A percentile compares a stretch with the other conserved stretches of the same genome.
Conservation (phyloP, 2,113 vertebrate species). For the Oncorhynchus clarkii region DNA sequence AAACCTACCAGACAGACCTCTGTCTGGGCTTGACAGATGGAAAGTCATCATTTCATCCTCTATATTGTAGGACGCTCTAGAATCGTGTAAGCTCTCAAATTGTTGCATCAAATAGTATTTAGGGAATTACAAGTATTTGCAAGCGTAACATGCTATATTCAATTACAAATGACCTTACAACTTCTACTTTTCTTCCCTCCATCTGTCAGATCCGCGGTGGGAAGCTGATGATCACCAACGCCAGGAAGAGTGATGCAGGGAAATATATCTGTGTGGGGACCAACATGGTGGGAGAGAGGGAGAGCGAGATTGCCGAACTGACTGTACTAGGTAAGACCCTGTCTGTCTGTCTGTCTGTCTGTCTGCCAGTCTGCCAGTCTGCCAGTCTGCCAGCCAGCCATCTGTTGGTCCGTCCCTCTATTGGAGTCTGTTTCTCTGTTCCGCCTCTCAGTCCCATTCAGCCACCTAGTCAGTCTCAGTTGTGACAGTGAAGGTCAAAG, state of each 20-base stretch:
- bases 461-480: constrained; percentile 25
- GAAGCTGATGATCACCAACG: constrained; percentile 98
- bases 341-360: not conserved
- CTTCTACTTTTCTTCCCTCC: constrained; percentile 24
- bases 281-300: constrained; percentile 97
- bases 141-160: too few relatives aligned
- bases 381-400: not conserved
- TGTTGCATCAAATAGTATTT: not conserved
- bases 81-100: not conserved
- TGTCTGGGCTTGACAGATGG: not conserved
- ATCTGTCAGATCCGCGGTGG: constrained; percentile 88
- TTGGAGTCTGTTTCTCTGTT: not conserved
- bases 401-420: not conserved
- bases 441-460: not conserved
- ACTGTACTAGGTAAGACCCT: constrained; percentile 86
- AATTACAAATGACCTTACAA: not conserved
- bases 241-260: constrained; percentile 93
- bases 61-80: not conserved
- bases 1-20: not conserved
- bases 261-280: constrained; percentile 97
- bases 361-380: too few relatives aligned
- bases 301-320: constrained; percentile 93
- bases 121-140: too few relatives aligned
- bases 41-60: not conserved
- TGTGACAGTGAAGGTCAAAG: not conserved